Base-by-base conservation (phyloP, 2,113 vertebrate species). In the Tilapia sparmanii region DNA sequence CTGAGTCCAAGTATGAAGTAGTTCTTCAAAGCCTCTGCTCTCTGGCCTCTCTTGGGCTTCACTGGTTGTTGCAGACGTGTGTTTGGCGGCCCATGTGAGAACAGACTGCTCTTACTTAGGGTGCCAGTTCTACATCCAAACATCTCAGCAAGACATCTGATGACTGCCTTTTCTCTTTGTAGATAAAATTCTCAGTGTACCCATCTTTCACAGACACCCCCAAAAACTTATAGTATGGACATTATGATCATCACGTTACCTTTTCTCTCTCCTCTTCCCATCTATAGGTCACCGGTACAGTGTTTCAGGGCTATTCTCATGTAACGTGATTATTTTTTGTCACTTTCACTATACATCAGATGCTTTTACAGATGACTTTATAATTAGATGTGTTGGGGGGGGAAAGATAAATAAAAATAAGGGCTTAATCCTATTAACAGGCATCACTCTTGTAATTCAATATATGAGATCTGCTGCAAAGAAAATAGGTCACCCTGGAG, bases 101-200 rank as follows among this genome's bases (percentile, higher is more conserved):
- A 95, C 96, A 96, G 95, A 93, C 95, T 95, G 95, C 93, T 94
- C 80, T 91, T 86, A 93, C 92, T 91, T 81, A 50, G 95, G 94
- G 89, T 94, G 96, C 96, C 96, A 96, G 93, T 83, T 90, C 92
- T 87, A 90, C 89, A 94, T 96, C 96, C 95, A 95, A 96, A 94
- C 93, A 93, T 93, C 93, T 86, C 94, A 94, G 92, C 95, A 94
- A 91, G 95, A 90, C 91, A 91, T 96, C 92, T 93, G 87, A 95
- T 85, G 84, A 84, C 86, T 89, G 89, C 78, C 90, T 91, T 94
- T 94, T 91, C 57, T 79, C 84, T 89, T 66, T 87, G 63, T 52
- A 82, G 84, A 87, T 86, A 40, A 92, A 89, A 90, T 93, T 93
- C 92, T 88, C 89, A 89, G 53, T 89, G 57, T 84, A 50, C 45